Evolutionary conservation across 2,888 invertebrate genomes (phyloP).

Genomic region (Thymelicus lineola): DNA sequence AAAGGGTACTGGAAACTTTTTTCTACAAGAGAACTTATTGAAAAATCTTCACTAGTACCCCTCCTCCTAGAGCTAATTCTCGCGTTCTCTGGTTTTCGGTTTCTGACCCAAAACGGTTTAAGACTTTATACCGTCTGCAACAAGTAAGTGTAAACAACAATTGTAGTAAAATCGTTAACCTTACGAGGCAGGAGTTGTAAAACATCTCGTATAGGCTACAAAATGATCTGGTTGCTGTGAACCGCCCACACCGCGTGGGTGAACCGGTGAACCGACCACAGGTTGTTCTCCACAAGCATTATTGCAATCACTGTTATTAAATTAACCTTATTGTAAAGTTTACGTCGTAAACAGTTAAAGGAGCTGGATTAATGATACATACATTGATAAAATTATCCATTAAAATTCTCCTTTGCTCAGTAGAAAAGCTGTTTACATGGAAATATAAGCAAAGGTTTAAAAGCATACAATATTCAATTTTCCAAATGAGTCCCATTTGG

Average conservation of each 20-base stretch:
- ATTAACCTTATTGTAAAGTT: background rate
- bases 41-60: too few species aligned
- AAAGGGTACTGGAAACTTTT: too few species aligned
- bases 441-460: too few species aligned
- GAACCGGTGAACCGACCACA: slow-evolving; percentile 27
- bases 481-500: slow-evolving; percentile 20
- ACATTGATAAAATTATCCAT: too few species aligned
- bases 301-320: slow-evolving; percentile 8
- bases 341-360: too few species aligned
- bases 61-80: too few species aligned
- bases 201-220: slow-evolving; percentile 13
- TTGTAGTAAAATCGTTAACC: slow-evolving; percentile 22
- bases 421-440: too few species aligned
- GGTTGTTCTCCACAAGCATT: slow-evolving; percentile 19
- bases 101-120: too few species aligned
- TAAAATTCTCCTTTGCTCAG: too few species aligned
- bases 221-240: slow-evolving; percentile 29
- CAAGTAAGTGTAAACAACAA: slow-evolving; percentile 14
- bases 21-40: too few species aligned
- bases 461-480: slow-evolving; percentile 13
- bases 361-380: too few species aligned
- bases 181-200: slow-evolving; percentile 27
- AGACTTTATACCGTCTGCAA: slow-evolving; percentile 48
- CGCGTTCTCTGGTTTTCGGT: too few species aligned
- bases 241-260: slow-evolving; percentile 37